These are phyloP conservation scores for Brachyrhaphis roseni DNA, from an alignment of 2,797 vertebrate genomes.

Conservation along the genomic window DNA sequence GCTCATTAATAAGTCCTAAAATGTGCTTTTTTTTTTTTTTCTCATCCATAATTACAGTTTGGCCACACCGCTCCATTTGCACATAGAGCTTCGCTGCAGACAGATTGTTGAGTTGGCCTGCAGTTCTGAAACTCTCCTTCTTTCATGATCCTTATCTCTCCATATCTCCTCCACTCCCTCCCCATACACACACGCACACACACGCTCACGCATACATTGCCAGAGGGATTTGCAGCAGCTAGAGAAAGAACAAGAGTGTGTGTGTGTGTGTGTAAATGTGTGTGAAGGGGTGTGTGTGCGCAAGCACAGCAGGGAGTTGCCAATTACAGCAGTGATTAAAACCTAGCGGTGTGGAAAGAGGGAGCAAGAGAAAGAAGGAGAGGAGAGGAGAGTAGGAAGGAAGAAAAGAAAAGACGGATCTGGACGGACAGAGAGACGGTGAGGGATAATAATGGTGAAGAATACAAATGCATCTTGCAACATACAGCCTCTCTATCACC, in stretches of 20 bases:
- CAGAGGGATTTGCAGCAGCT: conserved; percentile 70
- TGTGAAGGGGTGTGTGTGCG: conserved; percentile 50
- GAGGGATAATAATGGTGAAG: conserved; percentile 50
- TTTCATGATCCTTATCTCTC: conserved; percentile 80
- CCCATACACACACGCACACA: conserved; percentile 59
- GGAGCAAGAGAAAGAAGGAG: conserved; percentile 48
- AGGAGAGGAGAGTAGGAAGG: conserved; percentile 39
- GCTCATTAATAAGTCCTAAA: conserved; percentile 67
- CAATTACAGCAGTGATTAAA: conserved; percentile 89
- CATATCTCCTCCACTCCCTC: conserved; percentile 64
- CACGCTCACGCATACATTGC: conserved; percentile 54
- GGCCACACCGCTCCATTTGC: conserved; percentile 71
- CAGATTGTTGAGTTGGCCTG: conserved; percentile 80
- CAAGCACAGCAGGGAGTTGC: conserved; percentile 82
- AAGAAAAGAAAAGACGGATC: conserved; percentile 41
- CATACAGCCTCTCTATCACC: conserved; percentile 24
- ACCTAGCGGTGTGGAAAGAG: conserved; percentile 77
- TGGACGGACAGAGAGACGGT: conserved; percentile 45
- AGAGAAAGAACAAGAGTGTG: conserved; percentile 42
- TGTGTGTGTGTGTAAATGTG: conserved; percentile 30
- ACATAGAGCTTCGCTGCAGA: conserved; percentile 65
- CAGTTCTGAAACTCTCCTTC: conserved; percentile 79
- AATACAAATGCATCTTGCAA: conserved; percentile 39
- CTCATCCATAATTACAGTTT: conserved; percentile 77
- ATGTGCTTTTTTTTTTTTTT: conserved; percentile 51